Evolutionary conservation across 2,797 vertebrate genomes (phyloP).

Genomic region (Chaunax sp.): DNA sequence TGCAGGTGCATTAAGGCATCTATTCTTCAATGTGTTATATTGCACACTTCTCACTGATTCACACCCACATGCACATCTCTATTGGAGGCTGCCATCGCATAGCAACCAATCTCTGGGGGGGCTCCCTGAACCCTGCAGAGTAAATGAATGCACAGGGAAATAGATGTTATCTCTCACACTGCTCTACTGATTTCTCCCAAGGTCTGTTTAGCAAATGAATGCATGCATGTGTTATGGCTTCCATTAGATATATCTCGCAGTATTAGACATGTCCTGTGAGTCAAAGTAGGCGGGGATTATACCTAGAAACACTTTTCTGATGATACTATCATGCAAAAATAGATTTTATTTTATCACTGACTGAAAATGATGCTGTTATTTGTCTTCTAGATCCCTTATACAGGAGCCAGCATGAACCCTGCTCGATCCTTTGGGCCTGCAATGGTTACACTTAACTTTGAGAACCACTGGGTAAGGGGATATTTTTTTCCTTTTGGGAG

Average conservation of each 20-base stretch:
- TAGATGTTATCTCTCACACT: slow-evolving; percentile 45
- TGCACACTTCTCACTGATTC: slow-evolving; percentile 56
- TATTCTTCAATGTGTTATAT: slow-evolving; percentile 56
- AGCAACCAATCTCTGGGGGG: slow-evolving; percentile 75
- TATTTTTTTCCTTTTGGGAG: slow-evolving; percentile 13
- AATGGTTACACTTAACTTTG: slow-evolving; percentile 90
- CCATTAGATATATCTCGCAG: background rate
- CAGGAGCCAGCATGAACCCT: slow-evolving; percentile 98
- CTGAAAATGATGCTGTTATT: background rate
- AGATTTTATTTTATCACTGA: background rate
- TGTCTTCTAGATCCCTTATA: slow-evolving; percentile 90
- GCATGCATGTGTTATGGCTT: background rate
- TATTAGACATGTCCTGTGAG: background rate
- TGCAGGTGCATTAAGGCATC: slow-evolving; percentile 50
- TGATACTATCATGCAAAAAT: background rate
- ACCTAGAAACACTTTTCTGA: background rate
- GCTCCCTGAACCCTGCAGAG: slow-evolving; percentile 61
- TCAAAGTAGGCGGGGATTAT: background rate
- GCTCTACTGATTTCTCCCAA: slow-evolving; percentile 27
- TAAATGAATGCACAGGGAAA: slow-evolving; percentile 68
- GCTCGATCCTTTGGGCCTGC: slow-evolving; percentile 96
- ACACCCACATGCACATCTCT: slow-evolving; percentile 69
- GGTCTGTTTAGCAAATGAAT: slow-evolving; percentile 28
- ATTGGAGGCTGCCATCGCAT: slow-evolving; percentile 72
- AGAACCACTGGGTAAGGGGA: slow-evolving; percentile 93